Evolutionary conservation across 2,113 vertebrate species (phyloP).

Genomic region (Raja brachyura): DNA sequence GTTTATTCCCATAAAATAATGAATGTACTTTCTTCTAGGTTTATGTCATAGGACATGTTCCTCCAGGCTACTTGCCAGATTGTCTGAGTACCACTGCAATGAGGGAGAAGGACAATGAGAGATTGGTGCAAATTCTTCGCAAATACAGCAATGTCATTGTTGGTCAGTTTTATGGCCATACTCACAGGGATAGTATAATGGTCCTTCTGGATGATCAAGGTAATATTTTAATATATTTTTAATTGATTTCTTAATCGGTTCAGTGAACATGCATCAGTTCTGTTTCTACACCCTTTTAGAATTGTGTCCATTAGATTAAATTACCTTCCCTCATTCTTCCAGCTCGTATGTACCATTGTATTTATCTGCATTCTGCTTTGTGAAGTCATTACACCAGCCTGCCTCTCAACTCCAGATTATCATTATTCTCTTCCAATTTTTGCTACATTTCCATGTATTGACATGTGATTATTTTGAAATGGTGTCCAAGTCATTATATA

Average conservation of each 20-base stretch:
- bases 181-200: conserved; percentile 88
- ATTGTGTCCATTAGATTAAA: too few species aligned
- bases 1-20: not conserved
- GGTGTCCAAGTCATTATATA: too few species aligned
- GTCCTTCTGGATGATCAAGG: conserved; percentile 74
- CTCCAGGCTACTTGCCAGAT: conserved; percentile 77
- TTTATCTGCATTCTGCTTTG: too few species aligned
- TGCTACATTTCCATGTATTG: too few species aligned
- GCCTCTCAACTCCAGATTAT: too few species aligned
- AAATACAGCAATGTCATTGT: conserved; percentile 68
- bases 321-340: too few species aligned
- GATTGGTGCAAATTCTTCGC: conserved; percentile 73
- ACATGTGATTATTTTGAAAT: too few species aligned
- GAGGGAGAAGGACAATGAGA: conserved; percentile 69
- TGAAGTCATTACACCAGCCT: too few species aligned
- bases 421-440: too few species aligned
- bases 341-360: too few species aligned
- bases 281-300: too few species aligned
- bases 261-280: too few species aligned
- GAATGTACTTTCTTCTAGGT: conserved; percentile 59
- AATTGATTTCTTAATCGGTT: not conserved
- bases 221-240: conserved; percentile 45
- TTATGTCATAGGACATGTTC: conserved; percentile 83
- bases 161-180: conserved; percentile 92
- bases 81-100: conserved; percentile 60